Percentiles rank a stretch among this genome's conserved stretches.
These are phyloP conservation scores for Cacoxenus indagator DNA, from an alignment of 2,888 invertebrate genomes.

Conservation along the genomic window DNA sequence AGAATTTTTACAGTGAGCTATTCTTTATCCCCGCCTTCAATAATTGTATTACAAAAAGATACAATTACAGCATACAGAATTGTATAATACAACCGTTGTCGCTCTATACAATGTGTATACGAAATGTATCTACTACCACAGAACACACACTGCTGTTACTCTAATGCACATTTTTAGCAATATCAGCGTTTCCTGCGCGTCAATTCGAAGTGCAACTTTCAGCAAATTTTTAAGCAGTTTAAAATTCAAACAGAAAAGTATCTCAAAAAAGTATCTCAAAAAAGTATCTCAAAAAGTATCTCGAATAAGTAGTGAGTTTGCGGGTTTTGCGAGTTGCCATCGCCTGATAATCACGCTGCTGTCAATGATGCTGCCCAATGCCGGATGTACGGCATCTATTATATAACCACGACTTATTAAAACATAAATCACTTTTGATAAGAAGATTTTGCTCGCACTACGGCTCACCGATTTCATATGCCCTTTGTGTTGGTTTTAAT, in stretches of 20 bases:
- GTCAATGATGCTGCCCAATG: conserved; percentile 1
- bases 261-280: neutral
- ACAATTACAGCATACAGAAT: conserved; percentile 15
- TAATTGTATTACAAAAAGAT: neutral
- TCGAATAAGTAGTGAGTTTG: neutral
- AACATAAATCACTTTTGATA: conserved; percentile 52
- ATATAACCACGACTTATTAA: conserved; percentile 9
- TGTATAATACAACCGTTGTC: conserved; percentile 33
- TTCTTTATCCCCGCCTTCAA: neutral
- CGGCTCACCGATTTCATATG: too few relatives aligned
- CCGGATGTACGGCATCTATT: conserved; percentile 51
- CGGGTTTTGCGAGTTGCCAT: neutral
- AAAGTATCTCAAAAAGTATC: neutral
- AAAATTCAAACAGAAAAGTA: neutral
- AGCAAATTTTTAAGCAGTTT: neutral
- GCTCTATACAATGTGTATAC: conserved; percentile 17
- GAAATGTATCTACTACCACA: neutral
- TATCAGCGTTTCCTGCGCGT: neutral
- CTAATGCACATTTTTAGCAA: neutral
- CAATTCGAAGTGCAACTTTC: too few relatives aligned
- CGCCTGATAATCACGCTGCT: conserved; percentile 5
- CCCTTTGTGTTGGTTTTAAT: too few relatives aligned
- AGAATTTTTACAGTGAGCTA: conserved; percentile 12
- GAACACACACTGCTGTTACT: neutral
- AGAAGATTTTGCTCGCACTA: conserved; percentile 20